These are phyloP conservation scores for Macrosiphum euphorbiae DNA, from an alignment of 2,888 invertebrate genomes.

Conservation along the genomic window DNA sequence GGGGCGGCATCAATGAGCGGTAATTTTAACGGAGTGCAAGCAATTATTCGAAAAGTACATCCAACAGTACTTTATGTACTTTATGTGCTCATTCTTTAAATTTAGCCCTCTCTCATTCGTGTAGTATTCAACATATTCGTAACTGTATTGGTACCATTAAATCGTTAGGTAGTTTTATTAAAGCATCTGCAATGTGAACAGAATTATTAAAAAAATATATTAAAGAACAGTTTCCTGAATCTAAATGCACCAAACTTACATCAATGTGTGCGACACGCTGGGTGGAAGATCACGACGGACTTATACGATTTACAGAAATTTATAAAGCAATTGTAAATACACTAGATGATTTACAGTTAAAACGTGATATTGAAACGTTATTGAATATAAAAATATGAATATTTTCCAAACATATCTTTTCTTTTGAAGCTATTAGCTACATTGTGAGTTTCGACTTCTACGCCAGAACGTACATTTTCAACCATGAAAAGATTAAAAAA, in stretches of 20 bases:
- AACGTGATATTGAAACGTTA: too few relatives aligned
- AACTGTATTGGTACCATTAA: constrained; percentile 8
- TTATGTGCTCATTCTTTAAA: too few relatives aligned
- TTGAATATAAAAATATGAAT: too few relatives aligned
- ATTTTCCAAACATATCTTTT: too few relatives aligned
- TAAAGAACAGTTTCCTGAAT: neutral
- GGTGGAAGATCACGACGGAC: neutral
- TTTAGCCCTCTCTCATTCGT: neutral
- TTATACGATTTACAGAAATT: too few relatives aligned
- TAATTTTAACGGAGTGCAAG: neutral
- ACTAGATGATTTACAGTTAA: too few relatives aligned
- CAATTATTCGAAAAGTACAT: constrained; percentile 25
- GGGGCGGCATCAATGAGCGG: constrained; percentile 15
- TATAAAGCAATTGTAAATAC: too few relatives aligned
- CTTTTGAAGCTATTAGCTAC: too few relatives aligned
- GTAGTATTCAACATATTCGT: neutral
- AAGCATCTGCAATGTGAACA: neutral
- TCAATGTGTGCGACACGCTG: neutral
- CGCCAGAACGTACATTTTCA: too few relatives aligned
- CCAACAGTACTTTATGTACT: neutral
- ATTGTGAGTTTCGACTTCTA: too few relatives aligned
- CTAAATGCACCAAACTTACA: neutral
- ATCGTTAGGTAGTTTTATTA: neutral
- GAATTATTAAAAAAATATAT: neutral
- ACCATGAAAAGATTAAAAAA: too few relatives aligned